Evolutionary conservation across 2,113 vertebrate genomes (phyloP).

Genomic region (Eretmochelys imbricata): DNA sequence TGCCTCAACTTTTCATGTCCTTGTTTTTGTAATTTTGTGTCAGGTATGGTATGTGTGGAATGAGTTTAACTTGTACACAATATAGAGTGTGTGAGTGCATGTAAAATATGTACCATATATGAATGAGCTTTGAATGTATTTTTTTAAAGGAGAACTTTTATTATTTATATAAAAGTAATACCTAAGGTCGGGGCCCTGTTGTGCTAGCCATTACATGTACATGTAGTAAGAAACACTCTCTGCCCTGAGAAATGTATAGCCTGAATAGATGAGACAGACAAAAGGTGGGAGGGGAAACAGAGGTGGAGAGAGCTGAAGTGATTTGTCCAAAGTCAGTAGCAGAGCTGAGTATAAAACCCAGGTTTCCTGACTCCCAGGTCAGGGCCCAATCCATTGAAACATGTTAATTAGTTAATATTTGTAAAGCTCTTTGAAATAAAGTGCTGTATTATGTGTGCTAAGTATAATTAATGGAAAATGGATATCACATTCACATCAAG

Average conservation of each 20-base stretch:
- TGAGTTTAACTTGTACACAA: constrained; percentile 65
- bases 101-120: constrained; percentile 50
- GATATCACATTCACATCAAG: not conserved
- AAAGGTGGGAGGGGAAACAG: constrained; percentile 42
- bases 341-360: not conserved
- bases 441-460: not conserved
- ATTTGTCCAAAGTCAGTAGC: not conserved
- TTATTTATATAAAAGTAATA: constrained; percentile 66
- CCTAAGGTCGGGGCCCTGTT: constrained; percentile 64
- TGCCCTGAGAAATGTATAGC: constrained; percentile 54
- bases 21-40: constrained; percentile 56
- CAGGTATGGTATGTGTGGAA: constrained; percentile 57
- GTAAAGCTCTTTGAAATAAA: not conserved
- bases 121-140: constrained; percentile 67
- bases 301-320: not conserved
- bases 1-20: not conserved
- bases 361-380: not conserved
- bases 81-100: constrained; percentile 37
- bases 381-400: not conserved
- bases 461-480: not conserved
- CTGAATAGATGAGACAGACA: constrained; percentile 54
- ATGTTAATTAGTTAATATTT: not conserved
- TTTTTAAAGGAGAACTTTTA: constrained; percentile 66
- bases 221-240: constrained; percentile 71
- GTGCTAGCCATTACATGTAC: constrained; percentile 62